Base-by-base conservation (phyloP, 2,113 vertebrate species). In the Dolichallabes microphthalmus region DNA sequence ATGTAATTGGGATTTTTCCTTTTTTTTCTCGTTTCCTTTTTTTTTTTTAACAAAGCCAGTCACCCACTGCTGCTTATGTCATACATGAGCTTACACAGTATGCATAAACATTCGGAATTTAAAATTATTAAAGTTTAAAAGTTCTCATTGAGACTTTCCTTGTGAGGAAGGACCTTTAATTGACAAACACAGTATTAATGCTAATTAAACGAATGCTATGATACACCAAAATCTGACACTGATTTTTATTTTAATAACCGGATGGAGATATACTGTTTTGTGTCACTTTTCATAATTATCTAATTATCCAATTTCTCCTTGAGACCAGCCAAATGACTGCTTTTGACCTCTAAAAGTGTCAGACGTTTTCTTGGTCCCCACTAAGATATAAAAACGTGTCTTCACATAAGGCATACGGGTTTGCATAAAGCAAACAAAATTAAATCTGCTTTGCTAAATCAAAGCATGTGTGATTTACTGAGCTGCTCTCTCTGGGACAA, bases 391-490 rank as follows among this genome's bases (percentile, higher is more conserved):
- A 79, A 79, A 35, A 39, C n/a, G 2, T 60, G 96, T 96, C 96
- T 95, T 93, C 95, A 60, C 55, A 79, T 20, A 95, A 95, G 45
- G 45, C 45, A 45, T 45, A 45, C 97, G 96, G 61, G 97, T 99
- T 99, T 99, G 97, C 97, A 99, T 98, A 99, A 98, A 98, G 97
- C 97, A 98, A 99, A 99, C 97, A 98, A 98, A 98, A 99, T 99
- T 98, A 97, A 96, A 98, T 98, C 98, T 98, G 97, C 97, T 99
- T 98, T 98, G 97, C 97, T 97, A 97, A 99, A 99, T 99, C 97
- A 97, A 98, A 98, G 97, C 97, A 95, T 97, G 94, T 97, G 96
- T 96, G 96, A 96, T 97, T 98, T 96, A 97, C 96, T 92, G 91
- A 96, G 96, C 96, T 91, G 93, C 96, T 98, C 97, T 99, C 98